Evolutionary conservation across 2,888 invertebrate species (phyloP).

Genomic region (Leptinotarsa peninsularis): DNA sequence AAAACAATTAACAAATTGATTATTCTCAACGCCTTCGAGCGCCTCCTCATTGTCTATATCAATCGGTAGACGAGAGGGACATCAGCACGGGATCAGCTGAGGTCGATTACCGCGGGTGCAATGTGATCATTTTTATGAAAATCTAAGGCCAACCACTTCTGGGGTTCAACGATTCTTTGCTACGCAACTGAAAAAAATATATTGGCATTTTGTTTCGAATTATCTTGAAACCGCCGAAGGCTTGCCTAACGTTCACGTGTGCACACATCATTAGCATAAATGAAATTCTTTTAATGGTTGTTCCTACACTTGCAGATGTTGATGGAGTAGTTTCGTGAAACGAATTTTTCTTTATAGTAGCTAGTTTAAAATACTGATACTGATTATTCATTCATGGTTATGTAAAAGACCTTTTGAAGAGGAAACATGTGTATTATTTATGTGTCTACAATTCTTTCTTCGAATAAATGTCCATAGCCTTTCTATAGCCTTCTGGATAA

Average conservation of each 20-base stretch:
- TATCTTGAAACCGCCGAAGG: conserved; percentile 26
- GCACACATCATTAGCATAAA: conserved; percentile 22
- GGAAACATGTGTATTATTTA: neutral
- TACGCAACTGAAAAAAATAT: conserved; percentile 49
- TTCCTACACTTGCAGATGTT: neutral
- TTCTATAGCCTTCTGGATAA: too few species aligned
- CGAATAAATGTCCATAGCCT: too few species aligned
- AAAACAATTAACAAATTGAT: conserved; percentile 6
- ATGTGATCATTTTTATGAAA: conserved; percentile 69
- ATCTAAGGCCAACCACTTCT: conserved; percentile 70
- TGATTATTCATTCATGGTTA: neutral
- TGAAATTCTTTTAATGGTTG: conserved; percentile 15
- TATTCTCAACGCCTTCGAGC: conserved; percentile 1
- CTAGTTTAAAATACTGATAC: neutral
- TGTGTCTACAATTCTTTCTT: neutral
- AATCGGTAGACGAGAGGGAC: conserved; percentile 21
- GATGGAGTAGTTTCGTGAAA: neutral
- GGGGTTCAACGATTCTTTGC: conserved; percentile 55
- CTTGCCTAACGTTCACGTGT: conserved; percentile 24
- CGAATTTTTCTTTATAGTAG: neutral
- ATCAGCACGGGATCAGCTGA: conserved; percentile 31
- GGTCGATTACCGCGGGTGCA: conserved; percentile 65
- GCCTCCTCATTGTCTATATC: conserved; percentile 23
- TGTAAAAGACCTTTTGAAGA: neutral
- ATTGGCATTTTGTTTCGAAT: conserved; percentile 38